Percentiles rank a stretch among this genome's conserved stretches.
Conservation (phyloP, 2,888 invertebrate species). For the Oegoconia quadripuncta region DNA sequence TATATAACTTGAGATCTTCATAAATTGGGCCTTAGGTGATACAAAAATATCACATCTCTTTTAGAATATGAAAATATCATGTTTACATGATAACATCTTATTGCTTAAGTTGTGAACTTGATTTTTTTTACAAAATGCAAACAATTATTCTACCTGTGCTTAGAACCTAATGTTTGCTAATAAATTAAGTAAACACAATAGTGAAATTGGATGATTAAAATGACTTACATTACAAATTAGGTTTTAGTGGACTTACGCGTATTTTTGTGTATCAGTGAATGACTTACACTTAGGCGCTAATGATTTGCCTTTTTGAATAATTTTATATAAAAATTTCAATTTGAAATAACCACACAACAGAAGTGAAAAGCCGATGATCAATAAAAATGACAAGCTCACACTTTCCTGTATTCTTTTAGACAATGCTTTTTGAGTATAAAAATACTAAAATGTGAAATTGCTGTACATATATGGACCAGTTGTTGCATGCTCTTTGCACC, state of each 20-base stretch:
- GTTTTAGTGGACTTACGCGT: conserved; percentile 28
- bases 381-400: conserved; percentile 68
- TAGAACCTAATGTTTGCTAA: conserved; percentile 51
- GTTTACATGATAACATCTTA: conserved; percentile 44
- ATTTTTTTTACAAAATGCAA: conserved; percentile 62
- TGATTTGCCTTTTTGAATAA: conserved; percentile 4
- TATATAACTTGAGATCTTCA: conserved; percentile 12
- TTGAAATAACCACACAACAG: conserved; percentile 31
- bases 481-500: conserved; percentile 10
- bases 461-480: conserved; percentile 32
- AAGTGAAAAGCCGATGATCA: conserved; percentile 48
- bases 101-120: conserved; percentile 51
- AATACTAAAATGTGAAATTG: conserved; percentile 57
- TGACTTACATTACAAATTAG: conserved; percentile 43
- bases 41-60: conserved; percentile 66
- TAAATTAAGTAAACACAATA: conserved; percentile 59
- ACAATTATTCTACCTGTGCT: conserved; percentile 56
- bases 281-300: conserved; percentile 21
- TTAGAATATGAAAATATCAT: conserved; percentile 70
- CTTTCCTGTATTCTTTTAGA: conserved; percentile 70
- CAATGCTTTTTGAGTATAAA: conserved; percentile 62
- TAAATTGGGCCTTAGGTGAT: conserved; percentile 43
- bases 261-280: conserved; percentile 17
- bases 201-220: conserved; percentile 40
- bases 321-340: conserved; percentile 9